These are phyloP conservation scores for Scytalopus superciliaris DNA, from an alignment of 2,113 vertebrate species.

Conservation along the genomic window DNA sequence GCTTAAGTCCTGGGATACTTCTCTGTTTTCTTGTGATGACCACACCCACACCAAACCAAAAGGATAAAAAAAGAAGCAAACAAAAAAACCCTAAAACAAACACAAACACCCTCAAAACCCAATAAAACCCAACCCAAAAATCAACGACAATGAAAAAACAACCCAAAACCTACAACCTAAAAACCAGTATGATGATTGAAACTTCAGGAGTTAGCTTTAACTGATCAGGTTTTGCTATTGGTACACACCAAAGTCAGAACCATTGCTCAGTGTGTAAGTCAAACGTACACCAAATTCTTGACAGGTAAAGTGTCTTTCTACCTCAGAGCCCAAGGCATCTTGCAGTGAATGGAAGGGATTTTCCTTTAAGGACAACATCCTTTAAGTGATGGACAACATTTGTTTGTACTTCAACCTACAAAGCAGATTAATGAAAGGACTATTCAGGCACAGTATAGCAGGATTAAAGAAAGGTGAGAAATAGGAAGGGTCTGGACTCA, in stretches of 20 bases:
- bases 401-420: not conserved
- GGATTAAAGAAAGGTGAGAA: not conserved
- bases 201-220: not conserved
- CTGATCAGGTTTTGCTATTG: not conserved
- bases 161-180: not conserved
- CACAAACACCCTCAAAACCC: not conserved
- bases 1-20: not conserved
- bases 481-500: not conserved
- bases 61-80: not conserved
- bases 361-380: not conserved
- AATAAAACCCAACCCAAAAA: not conserved
- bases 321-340: not conserved
- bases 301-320: not conserved
- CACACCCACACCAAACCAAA: not conserved
- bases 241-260: rapidly evolving
- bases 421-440: not conserved
- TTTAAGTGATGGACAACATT: no score
- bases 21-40: not conserved
- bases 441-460: not conserved
- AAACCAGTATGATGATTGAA: not conserved
- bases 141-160: not conserved
- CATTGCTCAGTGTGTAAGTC: not conserved
- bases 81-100: not conserved
- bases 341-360: not conserved
- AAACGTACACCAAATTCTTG: rapidly evolving